Conservation (phyloP, 2,797 vertebrate species). For the Enteromius anoplus region DNA sequence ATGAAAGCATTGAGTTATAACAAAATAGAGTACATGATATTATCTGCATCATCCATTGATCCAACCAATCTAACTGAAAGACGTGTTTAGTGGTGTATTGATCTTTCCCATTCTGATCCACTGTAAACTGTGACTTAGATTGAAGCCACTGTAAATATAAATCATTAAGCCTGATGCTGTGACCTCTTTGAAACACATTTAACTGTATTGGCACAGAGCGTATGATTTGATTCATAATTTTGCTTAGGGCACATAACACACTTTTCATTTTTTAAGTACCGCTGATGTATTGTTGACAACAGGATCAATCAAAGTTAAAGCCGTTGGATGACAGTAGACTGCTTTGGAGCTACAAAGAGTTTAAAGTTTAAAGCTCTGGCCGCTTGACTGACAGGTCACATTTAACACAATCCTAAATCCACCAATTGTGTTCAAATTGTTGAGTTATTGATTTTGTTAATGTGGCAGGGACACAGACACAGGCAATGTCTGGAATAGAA, state of each 20-base stretch:
- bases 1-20: conserved; percentile 2
- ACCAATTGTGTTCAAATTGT: conserved; percentile 91
- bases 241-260: conserved; percentile 44
- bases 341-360: conserved; percentile 45
- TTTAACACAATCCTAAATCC: conserved; percentile 92
- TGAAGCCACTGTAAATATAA: conserved; percentile 41
- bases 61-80: conserved; percentile 29
- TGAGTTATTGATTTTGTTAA: conserved; percentile 91
- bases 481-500: conserved; percentile 53
- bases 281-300: conserved; percentile 58
- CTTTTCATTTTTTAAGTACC: conserved; percentile 46
- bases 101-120: conserved; percentile 1
- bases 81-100: conserved; percentile 36
- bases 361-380: conserved; percentile 67
- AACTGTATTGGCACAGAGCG: conserved; percentile 10
- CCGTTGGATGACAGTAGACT: conserved; percentile 23
- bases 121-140: conserved; percentile 9
- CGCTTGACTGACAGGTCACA: conserved; percentile 85
- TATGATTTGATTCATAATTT: conserved; percentile 50
- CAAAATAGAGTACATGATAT: conserved; percentile 30
- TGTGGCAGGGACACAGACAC: conserved; percentile 75
- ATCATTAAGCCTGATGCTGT: conserved; percentile 38
- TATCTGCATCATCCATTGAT: conserved; percentile 30
- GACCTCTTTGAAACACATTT: conserved; percentile 40
- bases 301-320: conserved; percentile 35